These are phyloP conservation scores for Aphaenogaster floridana DNA, from an alignment of 1,140 invertebrate species.

Conservation along the genomic window DNA sequence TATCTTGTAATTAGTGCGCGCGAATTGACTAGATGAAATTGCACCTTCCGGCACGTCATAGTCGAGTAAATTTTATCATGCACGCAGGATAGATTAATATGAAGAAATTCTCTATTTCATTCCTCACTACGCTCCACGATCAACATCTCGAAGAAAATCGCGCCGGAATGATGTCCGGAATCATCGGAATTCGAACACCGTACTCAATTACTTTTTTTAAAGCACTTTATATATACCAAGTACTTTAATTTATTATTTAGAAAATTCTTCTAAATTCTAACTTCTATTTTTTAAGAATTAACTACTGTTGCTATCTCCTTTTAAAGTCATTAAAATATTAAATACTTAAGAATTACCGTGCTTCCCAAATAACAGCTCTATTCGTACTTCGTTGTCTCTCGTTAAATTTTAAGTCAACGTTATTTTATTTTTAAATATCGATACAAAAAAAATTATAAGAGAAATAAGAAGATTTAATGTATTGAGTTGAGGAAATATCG, in stretches of 20 bases:
- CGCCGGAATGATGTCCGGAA: background rate
- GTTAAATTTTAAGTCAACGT: background rate
- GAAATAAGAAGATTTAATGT: background rate
- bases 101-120: background rate
- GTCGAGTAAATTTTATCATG: constrained; percentile 1
- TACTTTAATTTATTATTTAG: background rate
- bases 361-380: background rate
- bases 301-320: background rate
- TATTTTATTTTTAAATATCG: background rate
- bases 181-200: background rate
- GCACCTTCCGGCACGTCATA: constrained; percentile 47
- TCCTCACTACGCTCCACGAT: background rate
- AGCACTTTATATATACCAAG: too few relatives aligned
- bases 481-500: background rate
- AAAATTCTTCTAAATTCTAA: background rate
- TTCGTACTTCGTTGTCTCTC: background rate
- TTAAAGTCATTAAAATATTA: background rate
- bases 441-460: background rate
- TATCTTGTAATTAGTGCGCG: constrained; percentile 47
- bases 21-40: constrained; percentile 39
- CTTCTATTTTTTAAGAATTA: background rate
- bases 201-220: background rate
- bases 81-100: background rate
- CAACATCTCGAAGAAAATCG: background rate
- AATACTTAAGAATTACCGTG: background rate